Evolutionary conservation across 2,113 vertebrate species (phyloP), one percentile per base, ranked within the genome.

Genomic region (Emberiza fucata): DNA sequence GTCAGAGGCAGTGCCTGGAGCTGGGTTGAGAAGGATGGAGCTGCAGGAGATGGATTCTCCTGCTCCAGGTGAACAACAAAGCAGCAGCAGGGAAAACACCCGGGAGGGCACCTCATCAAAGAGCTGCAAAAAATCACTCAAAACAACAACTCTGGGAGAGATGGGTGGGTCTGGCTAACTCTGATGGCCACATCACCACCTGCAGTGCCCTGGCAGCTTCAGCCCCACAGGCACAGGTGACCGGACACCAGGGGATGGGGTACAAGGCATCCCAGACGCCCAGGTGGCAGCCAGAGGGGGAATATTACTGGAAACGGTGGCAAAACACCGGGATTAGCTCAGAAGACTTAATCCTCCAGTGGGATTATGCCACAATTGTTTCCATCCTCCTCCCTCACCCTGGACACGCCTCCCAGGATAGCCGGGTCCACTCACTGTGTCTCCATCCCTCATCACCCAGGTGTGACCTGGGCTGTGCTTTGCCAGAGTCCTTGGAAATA

Each of bases 181-280:
- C 79, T 35, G 84, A 56, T 0, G 3, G 47, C 15, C 33, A 31
- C 27, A 15, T 64, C 57, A 69, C 11, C 50, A 39, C 14, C 24
- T 14, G 11, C 48, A 11, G 25, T 51, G 35, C 22, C 54, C 83
- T 3, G 4, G 21, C 37, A 33, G 68, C 63, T 79, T 56, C 33
- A 8, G 2, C 1, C 6, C 3, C 1, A 14, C 0, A 0, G 57
- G 28, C 39, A 86, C 29, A 39, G 63, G 28, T n/a, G 68, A 45
- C 20, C 35, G 40, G 68, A 76, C 31, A 6, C 20, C 28, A 72
- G 54, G 24, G 33, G 21, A 68, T 2, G 19, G 35, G 44, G 2
- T 15, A 29, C 12, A 28, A 69, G 37, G 72, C 51, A 39, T 39
- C 11, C 5, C 6, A 16, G 33, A 42, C 3, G 0, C 47, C 2